These are phyloP conservation scores for Callyntrura sp. DNA, from an alignment of 2,888 invertebrate species.

Conservation along the genomic window DNA sequence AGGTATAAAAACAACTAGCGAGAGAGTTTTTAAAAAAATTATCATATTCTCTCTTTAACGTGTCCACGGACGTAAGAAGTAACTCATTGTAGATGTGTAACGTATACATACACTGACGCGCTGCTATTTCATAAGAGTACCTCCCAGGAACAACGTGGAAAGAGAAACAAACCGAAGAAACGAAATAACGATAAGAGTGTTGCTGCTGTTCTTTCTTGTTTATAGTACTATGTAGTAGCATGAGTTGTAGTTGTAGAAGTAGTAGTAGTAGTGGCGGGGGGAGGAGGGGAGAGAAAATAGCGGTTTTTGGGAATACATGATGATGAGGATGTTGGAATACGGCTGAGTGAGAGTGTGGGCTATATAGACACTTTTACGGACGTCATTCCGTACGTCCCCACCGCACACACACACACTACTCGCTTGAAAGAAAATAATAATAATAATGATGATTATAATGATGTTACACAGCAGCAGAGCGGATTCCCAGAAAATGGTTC, in stretches of 20 bases:
- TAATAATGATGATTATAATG: constrained; percentile 36
- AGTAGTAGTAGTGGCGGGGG: neutral
- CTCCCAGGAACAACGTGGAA: constrained; percentile 8
- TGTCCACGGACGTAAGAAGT: neutral
- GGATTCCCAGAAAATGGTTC: constrained; percentile 56
- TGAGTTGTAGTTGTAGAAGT: constrained; percentile 6
- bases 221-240: neutral
- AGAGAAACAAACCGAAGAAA: neutral
- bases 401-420: too few relatives aligned
- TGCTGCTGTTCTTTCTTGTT: neutral
- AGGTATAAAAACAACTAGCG: too few relatives aligned
- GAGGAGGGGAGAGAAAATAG: neutral
- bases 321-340: neutral
- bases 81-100: neutral
- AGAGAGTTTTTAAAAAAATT: too few relatives aligned
- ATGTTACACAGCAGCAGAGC: constrained; percentile 13
- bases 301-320: constrained; percentile 6
- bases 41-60: too few relatives aligned
- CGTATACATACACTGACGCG: neutral
- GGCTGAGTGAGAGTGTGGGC: neutral
- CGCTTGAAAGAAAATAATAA: constrained; percentile 40
- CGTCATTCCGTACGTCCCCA: constrained; percentile 74
- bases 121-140: neutral
- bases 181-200: too few relatives aligned
- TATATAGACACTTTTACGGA: constrained; percentile 78